A percentile compares a stretch with the other conserved stretches of the same genome.
Evolutionary conservation across 2,888 invertebrate species (phyloP).

Genomic region (Idaea dimidiata): DNA sequence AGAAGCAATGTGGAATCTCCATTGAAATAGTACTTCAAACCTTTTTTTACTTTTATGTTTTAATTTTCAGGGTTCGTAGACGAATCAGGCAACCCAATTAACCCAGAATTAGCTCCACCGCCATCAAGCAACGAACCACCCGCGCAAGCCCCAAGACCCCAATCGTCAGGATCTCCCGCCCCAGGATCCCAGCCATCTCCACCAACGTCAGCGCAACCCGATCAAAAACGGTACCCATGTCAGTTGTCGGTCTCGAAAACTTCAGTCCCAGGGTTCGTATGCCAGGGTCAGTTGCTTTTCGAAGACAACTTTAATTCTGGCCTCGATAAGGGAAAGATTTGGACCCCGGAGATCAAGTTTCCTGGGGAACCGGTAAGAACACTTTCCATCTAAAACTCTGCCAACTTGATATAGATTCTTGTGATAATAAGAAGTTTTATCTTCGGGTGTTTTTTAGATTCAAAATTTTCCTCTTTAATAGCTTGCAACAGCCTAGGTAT

Average conservation of each 20-base stretch:
- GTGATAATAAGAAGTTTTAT: no score
- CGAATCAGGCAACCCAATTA: slow-evolving; percentile 49
- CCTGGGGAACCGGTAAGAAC: slow-evolving; percentile 81
- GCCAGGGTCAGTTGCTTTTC: slow-evolving; percentile 82
- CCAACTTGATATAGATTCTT: no score
- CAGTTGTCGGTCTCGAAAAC: slow-evolving; percentile 56
- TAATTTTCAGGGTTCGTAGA: slow-evolving; percentile 52
- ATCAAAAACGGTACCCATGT: slow-evolving; percentile 47
- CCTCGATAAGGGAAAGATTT: slow-evolving; percentile 68
- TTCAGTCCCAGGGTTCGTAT: slow-evolving; percentile 62
- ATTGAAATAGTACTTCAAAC: slow-evolving; percentile 4
- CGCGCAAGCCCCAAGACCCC: neutral
- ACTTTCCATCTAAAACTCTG: neutral
- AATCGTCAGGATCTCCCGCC: neutral
- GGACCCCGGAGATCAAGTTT: slow-evolving; percentile 81
- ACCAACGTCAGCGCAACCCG: neutral
- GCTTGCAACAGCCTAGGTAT: neutral
- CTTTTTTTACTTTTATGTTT: slow-evolving; percentile 7
- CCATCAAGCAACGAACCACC: neutral
- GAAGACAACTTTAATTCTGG: slow-evolving; percentile 79
- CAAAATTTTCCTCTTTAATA: no score
- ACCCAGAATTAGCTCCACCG: slow-evolving; percentile 22
- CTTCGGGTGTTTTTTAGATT: no score
- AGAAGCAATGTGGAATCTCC: no score
- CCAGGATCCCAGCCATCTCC: neutral